Evolutionary conservation across 2,888 invertebrate species (phyloP).

Genomic region (Athalia circularis): DNA sequence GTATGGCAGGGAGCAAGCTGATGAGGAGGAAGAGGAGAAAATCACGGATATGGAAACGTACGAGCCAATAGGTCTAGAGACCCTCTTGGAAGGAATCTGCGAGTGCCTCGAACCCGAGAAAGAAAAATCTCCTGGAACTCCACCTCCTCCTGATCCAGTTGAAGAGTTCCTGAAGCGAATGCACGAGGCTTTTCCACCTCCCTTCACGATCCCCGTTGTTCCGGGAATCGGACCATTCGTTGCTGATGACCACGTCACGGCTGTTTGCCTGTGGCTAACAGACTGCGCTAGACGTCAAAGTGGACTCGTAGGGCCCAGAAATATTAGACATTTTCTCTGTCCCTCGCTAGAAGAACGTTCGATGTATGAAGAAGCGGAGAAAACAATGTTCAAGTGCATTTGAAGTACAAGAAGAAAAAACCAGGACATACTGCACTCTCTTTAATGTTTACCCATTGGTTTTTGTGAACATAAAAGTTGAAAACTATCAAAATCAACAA

Average conservation of each 20-base stretch:
- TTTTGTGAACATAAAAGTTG: neutral
- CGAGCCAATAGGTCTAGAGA: constrained; percentile 54
- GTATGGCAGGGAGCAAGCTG: constrained; percentile 45
- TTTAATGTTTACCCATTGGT: neutral
- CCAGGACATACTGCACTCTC: neutral
- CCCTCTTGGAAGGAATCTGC: constrained; percentile 56
- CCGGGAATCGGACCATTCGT: constrained; percentile 65
- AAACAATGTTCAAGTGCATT: constrained; percentile 21
- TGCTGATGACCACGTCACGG: constrained; percentile 58
- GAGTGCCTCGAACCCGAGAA: constrained; percentile 57
- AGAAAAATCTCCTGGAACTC: constrained; percentile 20
- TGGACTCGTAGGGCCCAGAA: constrained; percentile 82
- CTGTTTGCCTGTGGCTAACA: constrained; percentile 64
- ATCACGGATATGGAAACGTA: constrained; percentile 49
- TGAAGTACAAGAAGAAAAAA: neutral
- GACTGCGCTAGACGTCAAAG: constrained; percentile 76
- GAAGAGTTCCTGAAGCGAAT: constrained; percentile 63
- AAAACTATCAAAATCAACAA: neutral
- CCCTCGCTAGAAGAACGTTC: constrained; percentile 78
- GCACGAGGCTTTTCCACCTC: constrained; percentile 52
- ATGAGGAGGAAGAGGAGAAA: constrained; percentile 44
- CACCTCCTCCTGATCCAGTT: constrained; percentile 53
- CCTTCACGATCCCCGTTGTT: constrained; percentile 55
- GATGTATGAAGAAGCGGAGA: neutral
- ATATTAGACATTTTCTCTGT: constrained; percentile 82